Evolutionary conservation across 2,888 invertebrate species (phyloP).

Genomic region (Salpingus planirostris): DNA sequence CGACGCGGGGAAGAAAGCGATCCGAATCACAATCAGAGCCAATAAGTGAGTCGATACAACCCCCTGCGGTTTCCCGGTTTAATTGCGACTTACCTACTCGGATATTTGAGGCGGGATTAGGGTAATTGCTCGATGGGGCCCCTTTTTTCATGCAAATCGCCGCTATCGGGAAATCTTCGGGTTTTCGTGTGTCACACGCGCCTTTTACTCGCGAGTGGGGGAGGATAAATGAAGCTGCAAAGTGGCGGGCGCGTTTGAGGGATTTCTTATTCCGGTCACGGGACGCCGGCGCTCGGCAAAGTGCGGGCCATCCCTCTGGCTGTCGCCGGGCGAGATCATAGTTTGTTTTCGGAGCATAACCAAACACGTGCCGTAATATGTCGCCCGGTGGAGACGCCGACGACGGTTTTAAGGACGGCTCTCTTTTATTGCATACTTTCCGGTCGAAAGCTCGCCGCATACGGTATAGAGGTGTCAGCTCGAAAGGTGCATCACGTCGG

Average conservation of each 20-base stretch:
- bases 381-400: slow-evolving; percentile 6
- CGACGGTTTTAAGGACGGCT: slow-evolving; percentile 5
- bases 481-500: too few relatives aligned
- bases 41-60: too few relatives aligned
- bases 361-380: slow-evolving; percentile 14
- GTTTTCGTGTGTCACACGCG: too few relatives aligned
- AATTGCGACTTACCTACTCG: too few relatives aligned
- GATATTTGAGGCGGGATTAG: too few relatives aligned
- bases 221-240: slow-evolving; percentile 19
- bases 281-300: slow-evolving; percentile 20
- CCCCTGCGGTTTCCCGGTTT: too few relatives aligned
- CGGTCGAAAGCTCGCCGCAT: slow-evolving; percentile 3
- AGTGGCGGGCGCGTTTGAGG: slow-evolving; percentile 23
- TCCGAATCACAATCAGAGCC: slow-evolving; percentile 15
- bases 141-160: too few relatives aligned
- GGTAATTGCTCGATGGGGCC: too few relatives aligned
- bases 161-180: too few relatives aligned
- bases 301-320: slow-evolving; percentile 22
- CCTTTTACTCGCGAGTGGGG: too few relatives aligned
- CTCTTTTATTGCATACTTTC: slow-evolving; percentile 14
- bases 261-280: slow-evolving; percentile 27
- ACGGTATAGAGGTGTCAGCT: slow-evolving; percentile 8
- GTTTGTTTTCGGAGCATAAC: slow-evolving; percentile 11
- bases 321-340: slow-evolving; percentile 18
- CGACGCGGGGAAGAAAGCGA: slow-evolving; percentile 13